A percentile compares a stretch with the other conserved stretches of the same genome.
phyloP scores from a whole-genome alignment of 2,113 vertebrate genomes.

The Pongo abelii region DNA sequence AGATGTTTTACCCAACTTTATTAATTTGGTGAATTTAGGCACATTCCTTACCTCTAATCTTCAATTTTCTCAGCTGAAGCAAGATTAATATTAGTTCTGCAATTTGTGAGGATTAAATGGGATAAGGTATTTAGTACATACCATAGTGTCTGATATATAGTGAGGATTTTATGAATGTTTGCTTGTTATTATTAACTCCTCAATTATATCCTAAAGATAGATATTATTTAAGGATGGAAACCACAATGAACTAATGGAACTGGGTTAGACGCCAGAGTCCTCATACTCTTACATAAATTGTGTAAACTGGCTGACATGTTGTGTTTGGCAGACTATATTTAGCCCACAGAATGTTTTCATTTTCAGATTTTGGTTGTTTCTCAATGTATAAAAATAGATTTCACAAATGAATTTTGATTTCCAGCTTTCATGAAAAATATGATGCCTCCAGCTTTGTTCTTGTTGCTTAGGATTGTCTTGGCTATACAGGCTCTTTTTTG shows the following conservation, averaged over 20 bases:
- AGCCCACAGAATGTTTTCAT: conserved; percentile 10
- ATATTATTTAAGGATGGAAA: not conserved
- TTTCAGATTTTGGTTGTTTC: conserved; percentile 34
- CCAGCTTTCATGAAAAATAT: not conserved
- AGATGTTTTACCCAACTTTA: not conserved
- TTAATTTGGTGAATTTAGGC: not conserved
- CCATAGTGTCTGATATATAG: not conserved
- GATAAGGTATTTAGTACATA: not conserved
- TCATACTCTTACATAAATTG: not conserved
- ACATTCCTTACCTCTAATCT: not conserved
- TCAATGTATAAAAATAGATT: conserved; percentile 29
- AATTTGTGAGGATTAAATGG: not conserved
- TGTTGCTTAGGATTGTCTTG: not conserved
- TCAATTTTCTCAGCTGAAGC: not conserved
- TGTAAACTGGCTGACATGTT: not conserved
- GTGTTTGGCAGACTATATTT: conserved; percentile 30
- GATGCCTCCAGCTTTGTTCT: not conserved
- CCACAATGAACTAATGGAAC: not conserved
- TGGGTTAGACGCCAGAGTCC: not conserved
- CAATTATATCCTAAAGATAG: not conserved
- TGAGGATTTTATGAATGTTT: not conserved
- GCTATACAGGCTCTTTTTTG: not conserved
- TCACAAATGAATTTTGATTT: not conserved
- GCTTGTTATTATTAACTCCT: not conserved
- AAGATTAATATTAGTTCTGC: not conserved